A percentile compares a stretch with the other conserved stretches of the same genome.
These are phyloP conservation scores for Nothocercus nigrocapillus DNA, from an alignment of 2,113 vertebrate genomes.

Conservation along the genomic window DNA sequence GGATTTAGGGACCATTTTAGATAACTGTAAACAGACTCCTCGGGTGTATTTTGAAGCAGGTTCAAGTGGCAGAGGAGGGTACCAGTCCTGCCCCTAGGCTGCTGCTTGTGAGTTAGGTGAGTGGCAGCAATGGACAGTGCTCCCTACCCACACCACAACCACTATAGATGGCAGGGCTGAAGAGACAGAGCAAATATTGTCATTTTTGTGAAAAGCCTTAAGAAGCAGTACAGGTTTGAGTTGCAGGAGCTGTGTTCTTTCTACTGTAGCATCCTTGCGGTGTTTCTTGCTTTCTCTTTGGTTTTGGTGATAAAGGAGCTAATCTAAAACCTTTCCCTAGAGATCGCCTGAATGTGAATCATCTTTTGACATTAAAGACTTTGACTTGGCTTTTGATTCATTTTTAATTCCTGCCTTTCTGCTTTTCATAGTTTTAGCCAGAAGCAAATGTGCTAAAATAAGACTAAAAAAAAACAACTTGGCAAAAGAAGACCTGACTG, in stretches of 20 bases:
- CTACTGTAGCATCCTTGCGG: too few species aligned
- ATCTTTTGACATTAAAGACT: not conserved
- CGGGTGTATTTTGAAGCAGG: constrained; percentile 24
- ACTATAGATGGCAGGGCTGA: not conserved
- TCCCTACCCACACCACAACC: not conserved
- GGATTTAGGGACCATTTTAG: constrained; percentile 48
- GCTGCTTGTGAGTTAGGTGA: not conserved
- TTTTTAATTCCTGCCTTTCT: not conserved
- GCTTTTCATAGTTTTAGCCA: not conserved
- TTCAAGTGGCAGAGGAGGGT: not conserved
- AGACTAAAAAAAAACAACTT: not conserved
- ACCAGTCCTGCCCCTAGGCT: not conserved
- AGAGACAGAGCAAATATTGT: not conserved
- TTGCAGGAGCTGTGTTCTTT: not conserved
- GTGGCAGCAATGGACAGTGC: not conserved
- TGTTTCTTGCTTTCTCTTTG: not conserved
- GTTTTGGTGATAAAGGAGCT: not conserved
- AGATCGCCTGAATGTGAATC: not conserved
- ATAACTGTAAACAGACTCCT: not conserved
- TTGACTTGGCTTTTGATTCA: not conserved
- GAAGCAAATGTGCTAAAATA: not conserved
- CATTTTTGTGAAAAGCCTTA: not conserved
- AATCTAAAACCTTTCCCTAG: not conserved
- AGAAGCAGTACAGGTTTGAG: not conserved
- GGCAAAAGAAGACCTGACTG: not conserved